Percentiles rank a stretch among this genome's conserved stretches.
These are phyloP conservation scores for Penaeus monodon DNA, from an alignment of 2,888 invertebrate genomes.

Conservation along the genomic window DNA sequence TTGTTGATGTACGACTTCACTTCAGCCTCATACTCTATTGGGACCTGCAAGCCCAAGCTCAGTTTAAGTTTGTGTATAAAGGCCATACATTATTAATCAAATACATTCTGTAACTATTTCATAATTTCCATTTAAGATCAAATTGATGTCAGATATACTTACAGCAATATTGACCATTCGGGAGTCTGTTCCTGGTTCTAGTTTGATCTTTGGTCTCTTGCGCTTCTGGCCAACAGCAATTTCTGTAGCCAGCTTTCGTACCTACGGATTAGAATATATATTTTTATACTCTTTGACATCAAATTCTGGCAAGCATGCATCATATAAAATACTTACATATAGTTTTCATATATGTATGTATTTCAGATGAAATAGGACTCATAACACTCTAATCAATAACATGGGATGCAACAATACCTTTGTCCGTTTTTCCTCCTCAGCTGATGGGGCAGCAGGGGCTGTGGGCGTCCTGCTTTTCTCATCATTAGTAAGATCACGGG, in stretches of 20 bases:
- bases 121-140: not conserved
- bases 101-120: not conserved
- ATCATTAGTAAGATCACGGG: slow-evolving; percentile 49
- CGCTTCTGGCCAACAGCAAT: slow-evolving; percentile 9
- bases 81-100: not conserved
- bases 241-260: not conserved
- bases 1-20: not conserved
- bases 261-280: not conserved
- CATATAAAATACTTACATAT: not conserved
- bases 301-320: not conserved
- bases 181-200: slow-evolving; percentile 27
- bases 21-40: not conserved
- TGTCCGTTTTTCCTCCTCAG: not conserved
- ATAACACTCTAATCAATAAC: too few relatives aligned
- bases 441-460: not conserved
- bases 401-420: not conserved
- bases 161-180: slow-evolving; percentile 6
- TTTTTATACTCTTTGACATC: not conserved
- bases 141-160: not conserved
- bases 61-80: not conserved
- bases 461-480: slow-evolving; percentile 23
- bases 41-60: not conserved
- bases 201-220: slow-evolving; percentile 33
- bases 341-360: too few relatives aligned
- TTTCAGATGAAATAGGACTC: too few relatives aligned